phyloP scores from a whole-genome alignment of 1,140 invertebrate genomes.

The Drosophila sproati region DNA sequence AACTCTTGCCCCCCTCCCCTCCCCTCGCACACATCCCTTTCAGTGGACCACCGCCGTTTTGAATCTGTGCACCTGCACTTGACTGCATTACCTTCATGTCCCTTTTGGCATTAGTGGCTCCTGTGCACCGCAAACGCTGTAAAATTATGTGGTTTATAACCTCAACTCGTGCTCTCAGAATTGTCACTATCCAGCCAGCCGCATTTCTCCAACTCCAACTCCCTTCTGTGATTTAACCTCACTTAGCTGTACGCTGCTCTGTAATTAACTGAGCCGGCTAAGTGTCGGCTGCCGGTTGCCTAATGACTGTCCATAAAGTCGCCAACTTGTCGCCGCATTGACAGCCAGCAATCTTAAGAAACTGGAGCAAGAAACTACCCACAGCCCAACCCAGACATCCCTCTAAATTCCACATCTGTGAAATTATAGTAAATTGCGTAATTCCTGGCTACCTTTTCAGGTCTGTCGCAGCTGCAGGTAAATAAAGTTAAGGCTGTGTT shows the following conservation, averaged over 20 bases:
- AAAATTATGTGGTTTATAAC: constrained; percentile 63
- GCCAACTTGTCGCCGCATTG: constrained; percentile 61
- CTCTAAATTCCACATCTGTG: constrained; percentile 11
- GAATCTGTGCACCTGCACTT: constrained; percentile 44
- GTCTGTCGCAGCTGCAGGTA: background rate
- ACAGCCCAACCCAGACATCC: background rate
- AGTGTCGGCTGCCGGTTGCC: constrained; percentile 71
- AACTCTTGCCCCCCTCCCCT: background rate
- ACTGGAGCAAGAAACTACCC: constrained; percentile 51
- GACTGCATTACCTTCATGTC: constrained; percentile 47
- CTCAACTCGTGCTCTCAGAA: background rate
- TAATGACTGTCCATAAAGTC: constrained; percentile 79
- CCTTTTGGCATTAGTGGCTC: constrained; percentile 54
- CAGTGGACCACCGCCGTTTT: background rate
- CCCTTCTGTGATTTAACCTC: constrained; percentile 10
- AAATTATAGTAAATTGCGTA: constrained; percentile 83
- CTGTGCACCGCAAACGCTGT: constrained; percentile 72
- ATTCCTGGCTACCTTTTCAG: constrained; percentile 62
- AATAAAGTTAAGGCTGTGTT: background rate
- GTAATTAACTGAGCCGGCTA: constrained; percentile 73
- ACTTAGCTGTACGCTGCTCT: constrained; percentile 56
- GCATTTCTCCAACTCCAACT: too few relatives aligned
- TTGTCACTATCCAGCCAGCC: too few relatives aligned
- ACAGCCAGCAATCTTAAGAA: constrained; percentile 68
- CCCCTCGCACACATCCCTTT: constrained; percentile 1